phyloP scores from a whole-genome alignment of 2,888 invertebrate species.

The Tuberolachnus salignus region DNA sequence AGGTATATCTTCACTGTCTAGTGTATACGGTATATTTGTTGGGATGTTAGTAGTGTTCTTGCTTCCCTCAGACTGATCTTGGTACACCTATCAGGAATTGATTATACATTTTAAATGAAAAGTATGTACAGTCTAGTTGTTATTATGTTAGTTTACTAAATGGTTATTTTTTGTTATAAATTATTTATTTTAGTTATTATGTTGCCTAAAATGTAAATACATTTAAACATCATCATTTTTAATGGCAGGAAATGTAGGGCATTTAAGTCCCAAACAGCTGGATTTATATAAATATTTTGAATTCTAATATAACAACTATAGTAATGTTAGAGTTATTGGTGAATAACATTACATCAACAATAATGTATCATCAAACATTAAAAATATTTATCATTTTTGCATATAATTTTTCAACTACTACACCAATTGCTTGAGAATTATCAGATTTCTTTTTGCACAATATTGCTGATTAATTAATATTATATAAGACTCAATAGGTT shows the following conservation, averaged over 20 bases:
- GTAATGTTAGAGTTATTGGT: no score
- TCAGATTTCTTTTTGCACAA: no score
- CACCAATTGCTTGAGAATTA: no score
- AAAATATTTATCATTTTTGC: no score
- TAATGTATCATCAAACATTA: no score
- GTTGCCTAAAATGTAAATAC: not conserved
- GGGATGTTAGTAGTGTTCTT: constrained; percentile 49
- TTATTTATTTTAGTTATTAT: not conserved
- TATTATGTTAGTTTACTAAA: constrained; percentile 15
- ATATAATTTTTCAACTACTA: no score
- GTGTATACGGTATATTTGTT: constrained; percentile 55
- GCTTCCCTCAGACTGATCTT: constrained; percentile 44
- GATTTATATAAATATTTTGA: not conserved
- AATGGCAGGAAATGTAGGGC: constrained; percentile 10
- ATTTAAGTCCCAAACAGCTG: constrained; percentile 50
- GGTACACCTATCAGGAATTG: constrained; percentile 41
- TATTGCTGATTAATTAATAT: no score
- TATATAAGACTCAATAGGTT: no score
- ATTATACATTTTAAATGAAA: constrained; percentile 37
- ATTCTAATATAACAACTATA: no score
- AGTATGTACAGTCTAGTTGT: not conserved
- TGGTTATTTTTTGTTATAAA: constrained; percentile 8
- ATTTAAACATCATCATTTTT: not conserved
- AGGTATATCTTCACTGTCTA: constrained; percentile 58
- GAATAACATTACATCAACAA: no score